Conservation (phyloP, 2,113 vertebrate genomes). For the Peucedramus taeniatus region DNA sequence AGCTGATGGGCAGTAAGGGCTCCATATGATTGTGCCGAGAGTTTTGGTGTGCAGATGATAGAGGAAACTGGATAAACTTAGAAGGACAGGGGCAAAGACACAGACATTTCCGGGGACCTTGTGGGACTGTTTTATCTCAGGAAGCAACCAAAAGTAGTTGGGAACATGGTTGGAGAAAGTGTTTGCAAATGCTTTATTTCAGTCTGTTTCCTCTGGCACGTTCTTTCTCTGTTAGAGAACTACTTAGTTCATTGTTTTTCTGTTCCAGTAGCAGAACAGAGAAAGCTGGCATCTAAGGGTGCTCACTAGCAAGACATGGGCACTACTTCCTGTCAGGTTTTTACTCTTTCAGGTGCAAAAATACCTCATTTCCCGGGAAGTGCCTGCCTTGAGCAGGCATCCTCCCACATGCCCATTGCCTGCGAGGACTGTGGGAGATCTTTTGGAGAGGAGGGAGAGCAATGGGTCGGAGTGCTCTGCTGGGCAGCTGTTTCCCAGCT, state of each 20-base stretch:
- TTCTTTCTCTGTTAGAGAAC: neutral
- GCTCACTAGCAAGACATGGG: neutral
- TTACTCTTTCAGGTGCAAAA: neutral
- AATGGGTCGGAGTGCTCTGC: accelerated
- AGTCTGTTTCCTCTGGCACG: neutral
- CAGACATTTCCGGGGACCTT: neutral
- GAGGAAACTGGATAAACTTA: neutral
- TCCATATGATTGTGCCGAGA: neutral
- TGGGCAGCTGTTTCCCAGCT: neutral
- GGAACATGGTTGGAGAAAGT: neutral
- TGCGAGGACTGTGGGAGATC: too few species aligned
- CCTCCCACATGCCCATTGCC: neutral
- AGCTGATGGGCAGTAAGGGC: neutral
- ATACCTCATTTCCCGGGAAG: neutral
- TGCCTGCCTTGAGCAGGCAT: too few species aligned
- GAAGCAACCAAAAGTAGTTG: neutral
- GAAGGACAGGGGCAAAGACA: neutral
- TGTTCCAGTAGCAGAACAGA: neutral
- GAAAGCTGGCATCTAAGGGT: neutral
- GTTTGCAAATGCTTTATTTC: neutral
- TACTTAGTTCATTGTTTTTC: neutral
- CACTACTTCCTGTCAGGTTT: neutral
- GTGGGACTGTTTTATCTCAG: neutral
- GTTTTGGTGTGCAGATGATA: neutral
- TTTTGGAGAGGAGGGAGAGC: neutral